These are phyloP conservation scores for Eudyptes chrysolophus DNA, from an alignment of 2,113 vertebrate genomes.

Conservation along the genomic window DNA sequence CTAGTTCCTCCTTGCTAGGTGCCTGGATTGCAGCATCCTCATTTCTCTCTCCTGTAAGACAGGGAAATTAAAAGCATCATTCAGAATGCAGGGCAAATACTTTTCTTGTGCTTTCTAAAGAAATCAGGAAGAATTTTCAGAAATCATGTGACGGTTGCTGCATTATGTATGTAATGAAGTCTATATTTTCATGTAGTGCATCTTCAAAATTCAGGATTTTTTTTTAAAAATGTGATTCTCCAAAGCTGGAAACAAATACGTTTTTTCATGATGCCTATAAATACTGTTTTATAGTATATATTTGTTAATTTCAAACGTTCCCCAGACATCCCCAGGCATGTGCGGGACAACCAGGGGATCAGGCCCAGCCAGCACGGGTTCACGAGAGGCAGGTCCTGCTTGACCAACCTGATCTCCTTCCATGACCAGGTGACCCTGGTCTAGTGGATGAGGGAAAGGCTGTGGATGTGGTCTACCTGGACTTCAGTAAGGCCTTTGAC, in stretches of 20 bases:
- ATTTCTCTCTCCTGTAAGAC: background rate
- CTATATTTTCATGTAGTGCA: background rate
- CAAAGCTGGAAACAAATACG: background rate
- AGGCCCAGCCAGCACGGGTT: no score
- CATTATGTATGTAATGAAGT: background rate
- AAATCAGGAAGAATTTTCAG: background rate
- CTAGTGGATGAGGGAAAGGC: no score
- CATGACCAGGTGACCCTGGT: no score
- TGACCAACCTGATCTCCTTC: no score
- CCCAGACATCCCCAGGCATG: background rate
- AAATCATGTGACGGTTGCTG: background rate
- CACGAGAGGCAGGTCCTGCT: no score
- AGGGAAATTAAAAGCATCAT: background rate
- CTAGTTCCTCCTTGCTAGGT: background rate
- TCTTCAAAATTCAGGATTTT: background rate
- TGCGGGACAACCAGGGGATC: no score
- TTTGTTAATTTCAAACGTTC: background rate
- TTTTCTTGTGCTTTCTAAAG: background rate
- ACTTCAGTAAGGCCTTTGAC: no score
- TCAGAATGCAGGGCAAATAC: background rate
- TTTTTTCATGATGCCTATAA: background rate
- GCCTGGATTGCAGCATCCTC: background rate
- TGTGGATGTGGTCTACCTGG: no score
- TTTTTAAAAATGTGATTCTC: background rate
- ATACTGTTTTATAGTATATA: background rate